Evolutionary conservation across 2,888 invertebrate species (phyloP).

Genomic region (Carcina quercana): DNA sequence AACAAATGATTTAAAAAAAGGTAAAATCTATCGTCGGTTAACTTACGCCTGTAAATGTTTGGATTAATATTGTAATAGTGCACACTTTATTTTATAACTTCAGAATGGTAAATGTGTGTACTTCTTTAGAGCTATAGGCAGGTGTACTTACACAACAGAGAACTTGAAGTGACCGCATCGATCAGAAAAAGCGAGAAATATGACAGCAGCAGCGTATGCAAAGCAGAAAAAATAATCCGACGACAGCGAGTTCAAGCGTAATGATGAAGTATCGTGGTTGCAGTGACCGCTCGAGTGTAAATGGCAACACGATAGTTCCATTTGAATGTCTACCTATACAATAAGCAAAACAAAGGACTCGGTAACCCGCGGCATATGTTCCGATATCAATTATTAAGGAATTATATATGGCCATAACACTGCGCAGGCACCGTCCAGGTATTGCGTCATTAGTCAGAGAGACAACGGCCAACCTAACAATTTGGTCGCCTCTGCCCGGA

Average conservation of each 20-base stretch:
- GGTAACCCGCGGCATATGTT: slow-evolving; percentile 43
- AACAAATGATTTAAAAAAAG: too few species aligned
- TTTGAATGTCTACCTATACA: slow-evolving; percentile 18
- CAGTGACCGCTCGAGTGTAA: slow-evolving; percentile 11
- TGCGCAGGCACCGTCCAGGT: slow-evolving; percentile 42
- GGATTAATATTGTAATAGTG: too few species aligned
- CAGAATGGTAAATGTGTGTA: too few species aligned
- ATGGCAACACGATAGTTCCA: slow-evolving; percentile 10
- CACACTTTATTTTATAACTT: too few species aligned
- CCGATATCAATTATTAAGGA: slow-evolving; percentile 53
- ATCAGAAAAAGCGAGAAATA: too few species aligned
- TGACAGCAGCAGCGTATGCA: background rate
- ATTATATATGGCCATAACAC: slow-evolving; percentile 55
- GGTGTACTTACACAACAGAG: too few species aligned
- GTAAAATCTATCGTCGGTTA: too few species aligned
- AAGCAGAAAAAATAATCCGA: slow-evolving; percentile 4
- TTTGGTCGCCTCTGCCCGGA: slow-evolving; percentile 47
- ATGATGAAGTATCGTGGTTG: slow-evolving; percentile 7
- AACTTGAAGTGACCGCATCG: too few species aligned
- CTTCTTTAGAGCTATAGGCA: too few species aligned
- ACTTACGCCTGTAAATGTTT: too few species aligned
- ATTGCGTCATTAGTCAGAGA: slow-evolving; percentile 65
- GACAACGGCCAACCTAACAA: slow-evolving; percentile 56
- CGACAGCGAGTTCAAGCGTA: slow-evolving; percentile 7
- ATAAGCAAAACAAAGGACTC: too few species aligned